Evolutionary conservation across 2,797 vertebrate species (phyloP).

Genomic region (Poeciliopsis paucimaculata): DNA sequence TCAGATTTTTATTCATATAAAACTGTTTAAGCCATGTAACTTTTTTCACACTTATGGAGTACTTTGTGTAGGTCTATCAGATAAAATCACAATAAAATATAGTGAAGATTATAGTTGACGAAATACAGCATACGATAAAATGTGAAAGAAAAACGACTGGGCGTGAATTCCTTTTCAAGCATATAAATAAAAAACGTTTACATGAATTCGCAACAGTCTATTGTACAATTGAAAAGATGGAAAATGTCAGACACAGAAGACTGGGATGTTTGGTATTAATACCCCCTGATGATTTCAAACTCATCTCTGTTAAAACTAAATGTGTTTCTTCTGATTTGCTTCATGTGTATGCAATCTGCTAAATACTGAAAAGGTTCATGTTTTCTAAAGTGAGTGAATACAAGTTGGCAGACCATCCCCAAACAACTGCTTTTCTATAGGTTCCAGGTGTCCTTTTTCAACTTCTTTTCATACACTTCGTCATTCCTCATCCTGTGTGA

Average conservation of each 20-base stretch:
- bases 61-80: not conserved
- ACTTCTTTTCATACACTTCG: slow-evolving; percentile 4
- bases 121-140: not conserved
- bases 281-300: not conserved
- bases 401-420: slow-evolving; percentile 11
- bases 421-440: slow-evolving; percentile 41
- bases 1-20: not conserved
- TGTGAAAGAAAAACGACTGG: not conserved
- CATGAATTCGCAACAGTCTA: not conserved
- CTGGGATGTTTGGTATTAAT: not conserved
- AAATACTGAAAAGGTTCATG: not conserved
- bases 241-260: not conserved
- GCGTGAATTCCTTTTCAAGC: not conserved
- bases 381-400: not conserved
- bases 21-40: not conserved
- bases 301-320: not conserved
- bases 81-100: not conserved
- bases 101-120: not conserved
- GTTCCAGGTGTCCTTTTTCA: slow-evolving; percentile 47
- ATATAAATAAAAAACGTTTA: not conserved
- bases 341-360: not conserved
- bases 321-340: not conserved
- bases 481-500: slow-evolving; percentile 40
- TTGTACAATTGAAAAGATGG: not conserved
- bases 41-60: not conserved